Evolutionary conservation across 2,113 vertebrate genomes (phyloP).

Genomic region (Sitta europaea): DNA sequence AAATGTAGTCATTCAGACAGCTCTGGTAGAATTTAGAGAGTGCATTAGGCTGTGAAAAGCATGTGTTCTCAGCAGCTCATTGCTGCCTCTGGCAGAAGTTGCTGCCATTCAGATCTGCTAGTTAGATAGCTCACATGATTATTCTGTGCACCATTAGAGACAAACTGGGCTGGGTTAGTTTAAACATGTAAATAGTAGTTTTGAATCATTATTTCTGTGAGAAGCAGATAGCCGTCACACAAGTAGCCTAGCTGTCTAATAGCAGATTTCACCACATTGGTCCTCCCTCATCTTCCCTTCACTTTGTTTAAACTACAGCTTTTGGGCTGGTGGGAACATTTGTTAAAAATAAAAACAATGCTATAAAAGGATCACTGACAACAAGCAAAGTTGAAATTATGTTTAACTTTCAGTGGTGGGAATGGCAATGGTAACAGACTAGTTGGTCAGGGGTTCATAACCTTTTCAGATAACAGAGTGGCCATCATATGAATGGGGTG

Average conservation of each 20-base stretch:
- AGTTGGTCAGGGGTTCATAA: neutral
- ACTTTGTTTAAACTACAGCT: neutral
- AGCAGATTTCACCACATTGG: neutral
- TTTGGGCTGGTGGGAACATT: neutral
- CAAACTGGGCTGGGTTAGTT: neutral
- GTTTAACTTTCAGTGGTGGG: neutral
- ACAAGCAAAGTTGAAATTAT: neutral
- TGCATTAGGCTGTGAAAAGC: neutral
- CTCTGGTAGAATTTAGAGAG: neutral
- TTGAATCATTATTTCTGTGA: neutral
- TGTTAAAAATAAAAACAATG: neutral
- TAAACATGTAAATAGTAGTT: neutral
- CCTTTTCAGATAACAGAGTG: neutral
- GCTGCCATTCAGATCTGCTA: neutral
- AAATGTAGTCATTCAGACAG: neutral
- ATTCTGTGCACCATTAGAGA: neutral
- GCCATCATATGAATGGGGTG: fast-evolving
- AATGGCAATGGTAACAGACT: neutral
- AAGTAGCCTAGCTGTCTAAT: neutral
- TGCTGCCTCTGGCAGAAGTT: constrained; percentile 25
- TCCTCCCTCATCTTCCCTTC: neutral
- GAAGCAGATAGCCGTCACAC: neutral
- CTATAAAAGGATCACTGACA: neutral
- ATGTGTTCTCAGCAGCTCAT: neutral
- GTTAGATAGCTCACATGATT: neutral